Evolutionary conservation across 2,113 vertebrate genomes (phyloP), one percentile per base, ranked within the genome.

Genomic region (Aptenodytes patagonicus): DNA sequence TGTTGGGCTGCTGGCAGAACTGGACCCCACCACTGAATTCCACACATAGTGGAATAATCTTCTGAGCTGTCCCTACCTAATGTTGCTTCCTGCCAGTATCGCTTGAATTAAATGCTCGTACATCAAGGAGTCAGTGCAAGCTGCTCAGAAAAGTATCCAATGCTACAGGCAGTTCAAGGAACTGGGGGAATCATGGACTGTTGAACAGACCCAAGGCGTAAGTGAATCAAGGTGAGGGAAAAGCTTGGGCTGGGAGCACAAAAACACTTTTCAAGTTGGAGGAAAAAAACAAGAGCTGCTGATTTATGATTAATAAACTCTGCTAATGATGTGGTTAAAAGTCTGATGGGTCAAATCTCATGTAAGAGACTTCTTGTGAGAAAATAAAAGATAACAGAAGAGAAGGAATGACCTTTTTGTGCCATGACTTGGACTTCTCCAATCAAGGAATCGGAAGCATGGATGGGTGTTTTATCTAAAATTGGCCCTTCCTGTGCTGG

Each of bases 191-290:
- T 54, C 1, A 0, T 9, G 13, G 65, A 8, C 40, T 13, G 17
- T 2, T 47, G 40, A 38, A 51, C 6, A 76, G 42, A 46, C 61
- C 29, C 2, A 3, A 64, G 38, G 26, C 1, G 0, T 38, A 78
- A 72, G 7, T n/a, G 65, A 87, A 71, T 58, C 11, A 71, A 51
- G 20, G 24, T 49, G 29, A 32, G 38, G 11, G 7, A 72, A 82
- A 64, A 68, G 3, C 32, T 65, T 55, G 32, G n/a, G 28, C 58
- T 73, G 73, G 17, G n/a, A 68, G 18, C 46, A 83, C 13, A 83
- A 49, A 79, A 38, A 64, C 21, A 17, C 7, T 11, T 89, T 73
- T 66, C n/a, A 92, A 13, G 13, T 10, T 68, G 42, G 17, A 77
- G 28, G 5, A 9, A 47, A 80, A 81, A 32, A 0, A 1, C 15